Evolutionary conservation across 2,113 vertebrate genomes (phyloP), one percentile per base, ranked within the genome.

Genomic region (Alces alces): DNA sequence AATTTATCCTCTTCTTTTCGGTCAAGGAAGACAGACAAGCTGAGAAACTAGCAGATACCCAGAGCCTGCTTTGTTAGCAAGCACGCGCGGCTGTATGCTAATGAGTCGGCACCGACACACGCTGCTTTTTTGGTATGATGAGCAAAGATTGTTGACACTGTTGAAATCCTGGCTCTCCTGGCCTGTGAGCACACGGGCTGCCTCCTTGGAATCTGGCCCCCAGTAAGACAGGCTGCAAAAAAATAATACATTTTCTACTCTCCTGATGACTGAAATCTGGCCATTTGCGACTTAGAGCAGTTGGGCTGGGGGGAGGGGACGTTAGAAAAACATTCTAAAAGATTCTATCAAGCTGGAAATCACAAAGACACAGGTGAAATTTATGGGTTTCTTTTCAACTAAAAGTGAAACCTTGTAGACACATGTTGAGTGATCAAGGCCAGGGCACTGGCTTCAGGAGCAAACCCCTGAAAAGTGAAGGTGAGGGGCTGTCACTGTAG

Each of bases 91-190:
- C 98, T 98, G 97, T 98, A 98, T 98, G 98, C 97, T 99, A 99
- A 99, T 98, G 97, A 98, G 98, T 93, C 98, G 97, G 98, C 97
- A 98, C 95, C 86, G 97, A 97, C 98, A 97, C 98, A 98, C 97
- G 86, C 98, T 94, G 98, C 95, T 98, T 98, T 98, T 98, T 97
- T 96, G 92, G 98, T 98, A 94, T 95, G 98, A 98, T 92, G 98
- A 98, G 98, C 98, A 98, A 98, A 98, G 98, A 98, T 98, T 99
- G 98, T 89, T 98, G 98, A 99, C 98, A 98, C 97, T 98, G 98
- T 97, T 98, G 98, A 98, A 98, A 98, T 98, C 97, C 98, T 97
- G 98, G 98, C 98, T 99, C 97, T 96, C 96, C 97, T 98, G 98
- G 98, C 97, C 98, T 97, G 98, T 95, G 98, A 92, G 97, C 89